These are phyloP conservation scores for Garrulus glandarius DNA, from an alignment of 2,797 vertebrate species.

Conservation along the genomic window DNA sequence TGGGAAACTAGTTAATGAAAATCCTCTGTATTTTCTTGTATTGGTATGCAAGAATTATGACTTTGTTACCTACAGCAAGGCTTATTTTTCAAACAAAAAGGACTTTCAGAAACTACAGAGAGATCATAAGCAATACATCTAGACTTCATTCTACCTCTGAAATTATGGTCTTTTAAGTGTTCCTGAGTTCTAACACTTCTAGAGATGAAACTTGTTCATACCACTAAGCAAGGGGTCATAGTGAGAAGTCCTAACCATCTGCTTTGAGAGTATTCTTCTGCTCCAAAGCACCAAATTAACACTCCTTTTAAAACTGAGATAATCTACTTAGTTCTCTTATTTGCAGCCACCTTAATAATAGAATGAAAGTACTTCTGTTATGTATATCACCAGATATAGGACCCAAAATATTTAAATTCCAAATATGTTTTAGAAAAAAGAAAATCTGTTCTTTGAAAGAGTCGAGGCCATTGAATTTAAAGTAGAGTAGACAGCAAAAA, in stretches of 20 bases:
- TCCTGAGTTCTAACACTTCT: not conserved
- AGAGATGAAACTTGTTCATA: not conserved
- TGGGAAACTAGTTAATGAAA: not conserved
- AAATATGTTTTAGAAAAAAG: not conserved
- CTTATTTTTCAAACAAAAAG: not conserved
- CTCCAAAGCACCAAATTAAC: not conserved
- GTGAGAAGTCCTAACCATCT: not conserved
- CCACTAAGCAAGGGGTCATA: not conserved
- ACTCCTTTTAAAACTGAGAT: not conserved
- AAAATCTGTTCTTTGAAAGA: not conserved
- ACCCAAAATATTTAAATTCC: not conserved
- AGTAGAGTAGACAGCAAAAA: not conserved
- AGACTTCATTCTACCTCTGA: not conserved
- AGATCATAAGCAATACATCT: not conserved
- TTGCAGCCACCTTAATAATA: not conserved
- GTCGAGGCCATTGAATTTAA: not conserved
- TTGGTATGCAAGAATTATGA: not conserved
- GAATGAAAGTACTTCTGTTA: not conserved
- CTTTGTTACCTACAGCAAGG: not conserved
- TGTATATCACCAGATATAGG: not conserved
- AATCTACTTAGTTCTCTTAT: not conserved
- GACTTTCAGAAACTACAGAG: not conserved
- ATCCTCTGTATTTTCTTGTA: not conserved
- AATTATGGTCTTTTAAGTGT: not conserved
- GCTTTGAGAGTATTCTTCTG: not conserved